Percentiles rank a stretch among this genome's conserved stretches.
Conservation (phyloP, 2,797 vertebrate species). For the Neosilurus hyrtlii region DNA sequence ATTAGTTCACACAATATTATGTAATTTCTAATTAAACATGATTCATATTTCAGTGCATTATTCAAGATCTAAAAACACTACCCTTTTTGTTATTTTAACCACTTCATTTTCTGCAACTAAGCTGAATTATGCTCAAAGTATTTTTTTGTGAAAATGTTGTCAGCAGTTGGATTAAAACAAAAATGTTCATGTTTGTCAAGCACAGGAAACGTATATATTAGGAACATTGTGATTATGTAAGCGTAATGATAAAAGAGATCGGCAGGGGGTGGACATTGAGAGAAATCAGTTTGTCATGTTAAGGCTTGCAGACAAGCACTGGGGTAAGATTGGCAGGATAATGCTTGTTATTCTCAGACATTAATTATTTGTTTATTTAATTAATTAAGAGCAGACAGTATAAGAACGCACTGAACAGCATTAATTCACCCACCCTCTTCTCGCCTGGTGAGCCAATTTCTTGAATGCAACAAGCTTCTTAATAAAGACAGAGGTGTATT, state of each 20-base stretch:
- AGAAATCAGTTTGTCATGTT: slow-evolving; percentile 36
- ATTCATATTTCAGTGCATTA: too few species aligned
- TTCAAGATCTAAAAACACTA: too few species aligned
- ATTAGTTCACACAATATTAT: too few species aligned
- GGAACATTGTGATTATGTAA: slow-evolving; percentile 24
- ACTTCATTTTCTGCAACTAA: too few species aligned
- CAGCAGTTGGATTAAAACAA: too few species aligned
- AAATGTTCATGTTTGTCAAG: too few species aligned
- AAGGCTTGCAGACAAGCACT: slow-evolving; percentile 25
- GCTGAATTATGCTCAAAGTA: too few species aligned
- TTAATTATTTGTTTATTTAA: slow-evolving; percentile 30
- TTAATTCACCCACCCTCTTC: slow-evolving; percentile 29
- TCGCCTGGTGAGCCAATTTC: slow-evolving; percentile 40
- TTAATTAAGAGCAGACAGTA: slow-evolving; percentile 24
- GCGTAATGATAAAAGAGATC: slow-evolving; percentile 27
- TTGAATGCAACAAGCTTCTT: slow-evolving; percentile 45
- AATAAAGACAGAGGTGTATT: slow-evolving; percentile 45
- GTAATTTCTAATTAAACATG: too few species aligned
- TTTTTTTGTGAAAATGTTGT: too few species aligned
- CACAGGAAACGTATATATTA: too few species aligned
- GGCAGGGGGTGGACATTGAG: slow-evolving; percentile 5
- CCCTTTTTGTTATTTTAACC: too few species aligned
- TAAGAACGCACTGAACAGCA: slow-evolving; percentile 12
- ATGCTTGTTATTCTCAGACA: slow-evolving; percentile 23
- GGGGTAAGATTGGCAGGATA: slow-evolving; percentile 19